Conservation (phyloP, 2,113 vertebrate species). For the Melanotaenia duboulayi region DNA sequence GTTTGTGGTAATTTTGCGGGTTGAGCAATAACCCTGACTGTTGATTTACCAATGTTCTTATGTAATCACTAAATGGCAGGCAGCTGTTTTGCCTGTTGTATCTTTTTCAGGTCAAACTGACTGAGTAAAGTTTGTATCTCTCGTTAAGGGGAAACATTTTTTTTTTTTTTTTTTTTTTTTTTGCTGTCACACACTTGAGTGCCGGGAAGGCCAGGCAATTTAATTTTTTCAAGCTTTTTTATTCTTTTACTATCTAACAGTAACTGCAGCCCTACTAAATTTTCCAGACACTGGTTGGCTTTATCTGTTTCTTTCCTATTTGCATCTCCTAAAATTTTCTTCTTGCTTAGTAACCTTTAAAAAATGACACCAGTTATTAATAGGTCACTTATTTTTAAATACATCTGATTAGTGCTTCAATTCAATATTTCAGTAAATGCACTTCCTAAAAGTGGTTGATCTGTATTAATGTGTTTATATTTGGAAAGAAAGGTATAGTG, state of each 20-base stretch:
- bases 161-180: not conserved
- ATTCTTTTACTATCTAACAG: not conserved
- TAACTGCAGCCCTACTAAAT: no score
- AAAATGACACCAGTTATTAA: not conserved
- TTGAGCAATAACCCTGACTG: slow-evolving; percentile 55
- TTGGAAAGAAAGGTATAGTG: no score
- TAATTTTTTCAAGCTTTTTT: not conserved
- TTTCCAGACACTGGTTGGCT: not conserved
- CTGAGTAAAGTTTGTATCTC: slow-evolving; percentile 11
- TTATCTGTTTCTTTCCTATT: not conserved
- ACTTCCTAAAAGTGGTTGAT: not conserved
- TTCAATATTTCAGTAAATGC: not conserved
- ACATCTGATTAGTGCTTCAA: not conserved
- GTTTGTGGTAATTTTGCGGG: slow-evolving; percentile 37
- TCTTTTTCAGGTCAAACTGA: slow-evolving; percentile 29
- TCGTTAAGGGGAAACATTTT: not conserved
- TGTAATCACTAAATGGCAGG: slow-evolving; percentile 23
- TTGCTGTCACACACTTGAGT: slow-evolving; percentile 1
- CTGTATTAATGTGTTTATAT: not conserved
- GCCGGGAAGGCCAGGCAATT: not conserved
- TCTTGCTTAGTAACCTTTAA: not conserved
- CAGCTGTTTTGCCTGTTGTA: slow-evolving; percentile 25
- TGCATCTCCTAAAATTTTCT: not conserved
- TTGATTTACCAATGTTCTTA: slow-evolving; percentile 42
- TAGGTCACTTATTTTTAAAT: not conserved